A percentile compares a stretch with the other conserved stretches of the same genome.
These are phyloP conservation scores for Drosophila pachea DNA, from an alignment of 1,140 invertebrate genomes.

Conservation along the genomic window DNA sequence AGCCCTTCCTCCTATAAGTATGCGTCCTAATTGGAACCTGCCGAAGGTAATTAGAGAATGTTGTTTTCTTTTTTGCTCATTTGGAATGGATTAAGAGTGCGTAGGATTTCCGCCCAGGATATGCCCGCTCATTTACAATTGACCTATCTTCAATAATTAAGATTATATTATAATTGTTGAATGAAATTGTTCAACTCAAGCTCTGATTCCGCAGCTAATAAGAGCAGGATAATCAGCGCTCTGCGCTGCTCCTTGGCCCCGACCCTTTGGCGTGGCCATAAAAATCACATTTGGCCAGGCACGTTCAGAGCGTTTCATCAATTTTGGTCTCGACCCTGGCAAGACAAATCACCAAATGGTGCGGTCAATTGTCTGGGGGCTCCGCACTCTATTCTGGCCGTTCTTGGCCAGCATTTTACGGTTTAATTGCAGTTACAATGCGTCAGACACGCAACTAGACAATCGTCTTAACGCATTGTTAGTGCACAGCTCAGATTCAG, in stretches of 20 bases:
- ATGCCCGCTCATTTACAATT: background rate
- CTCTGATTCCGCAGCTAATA: too few relatives aligned
- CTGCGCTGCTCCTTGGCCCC: too few relatives aligned
- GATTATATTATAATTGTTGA: too few relatives aligned
- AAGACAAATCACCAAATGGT: slow-evolving; percentile 60
- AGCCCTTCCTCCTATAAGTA: slow-evolving; percentile 22
- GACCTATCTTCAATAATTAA: too few relatives aligned
- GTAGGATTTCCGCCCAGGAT: background rate
- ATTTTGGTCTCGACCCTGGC: slow-evolving; percentile 7
- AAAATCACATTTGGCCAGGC: slow-evolving; percentile 13
- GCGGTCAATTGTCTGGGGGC: slow-evolving; percentile 49
- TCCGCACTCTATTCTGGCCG: slow-evolving; percentile 12
- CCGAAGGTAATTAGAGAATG: slow-evolving; percentile 8
- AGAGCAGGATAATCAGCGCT: too few relatives aligned
- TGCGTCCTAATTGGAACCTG: slow-evolving; percentile 27
- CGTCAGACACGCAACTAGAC: slow-evolving; percentile 59
- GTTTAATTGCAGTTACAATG: slow-evolving; percentile 72
- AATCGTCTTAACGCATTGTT: slow-evolving; percentile 47
- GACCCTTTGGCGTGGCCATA: slow-evolving; percentile 1
- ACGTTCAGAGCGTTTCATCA: slow-evolving; percentile 17
- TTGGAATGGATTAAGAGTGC: background rate
- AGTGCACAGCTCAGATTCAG: slow-evolving; percentile 25
- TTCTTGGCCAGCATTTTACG: slow-evolving; percentile 68
- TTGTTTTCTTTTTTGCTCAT: background rate
- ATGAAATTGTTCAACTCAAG: too few relatives aligned